Base-by-base conservation (phyloP, 2,888 invertebrate species). In the Orthosia gracilis region DNA sequence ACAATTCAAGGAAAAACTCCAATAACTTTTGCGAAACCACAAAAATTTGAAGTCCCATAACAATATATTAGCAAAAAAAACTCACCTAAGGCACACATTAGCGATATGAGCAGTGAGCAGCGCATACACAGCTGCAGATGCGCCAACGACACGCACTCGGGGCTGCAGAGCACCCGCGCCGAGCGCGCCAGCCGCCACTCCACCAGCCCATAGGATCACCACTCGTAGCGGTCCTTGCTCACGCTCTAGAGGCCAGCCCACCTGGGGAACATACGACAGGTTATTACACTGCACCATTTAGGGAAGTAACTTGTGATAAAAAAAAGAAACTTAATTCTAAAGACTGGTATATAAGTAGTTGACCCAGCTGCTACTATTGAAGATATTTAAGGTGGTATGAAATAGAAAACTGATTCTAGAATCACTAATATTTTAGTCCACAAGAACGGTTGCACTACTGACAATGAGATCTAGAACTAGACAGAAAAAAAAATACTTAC, bases 121-220 rank as follows among this genome's bases (percentile, higher is more conserved):
- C 40, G 98, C 98, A 93, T 99, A 99, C 71, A 99, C 98, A 12
- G 99, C 99, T 1, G 98, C 99, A 0, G 99, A 99, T 54, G 99
- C 98, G 26, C 99, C 99, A 64, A 98, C 98, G 85, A 99, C 97
- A 88, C 97, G 97, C 76, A 98, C 97, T 77, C 96, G 96, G 45
- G 98, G 98, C 92, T 98, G 98, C 89, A 98, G 96, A 72, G 98
- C 97, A 45, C 98, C 97, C 1, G 98, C 98, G 61, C 98, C 98
- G 78, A 98, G 94, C 50, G 98, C 97, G 82, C 98, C 98, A 66
- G 97, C 98, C 61, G 97, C 94, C 81, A 98, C 98, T 31, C 99
- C 98, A 15, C 97, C 97, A 83, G 97, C 89, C 96, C 99, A 99
- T 83, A 99, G 96, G 64, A 97, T 90, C 57, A 97, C 97, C 77